Evolutionary conservation across 2,113 vertebrate species (phyloP), one percentile per base, ranked within the genome.

Genomic region (Gallinago media): DNA sequence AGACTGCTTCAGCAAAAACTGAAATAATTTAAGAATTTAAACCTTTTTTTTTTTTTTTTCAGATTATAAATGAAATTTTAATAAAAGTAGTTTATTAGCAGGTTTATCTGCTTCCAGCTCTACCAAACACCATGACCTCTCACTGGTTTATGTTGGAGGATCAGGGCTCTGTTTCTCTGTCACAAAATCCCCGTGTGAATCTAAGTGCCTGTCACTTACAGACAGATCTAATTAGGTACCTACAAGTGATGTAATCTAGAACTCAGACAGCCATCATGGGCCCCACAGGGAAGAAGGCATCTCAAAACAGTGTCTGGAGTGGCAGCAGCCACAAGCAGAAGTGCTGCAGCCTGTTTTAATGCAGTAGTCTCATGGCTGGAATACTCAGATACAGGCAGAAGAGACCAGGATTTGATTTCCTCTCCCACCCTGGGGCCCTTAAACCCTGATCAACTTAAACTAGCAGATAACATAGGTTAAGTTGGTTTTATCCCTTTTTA

Each of bases 191-290:
- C 8, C 0, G 0, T 7, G 42, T 19, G 38, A 65, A 15, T 27
- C 14, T 38, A 6, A 68, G 15, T 16, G 29, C 10, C 52, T 36
- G 34, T 59, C 49, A 11, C 26, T 25, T 18, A 32, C 34, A 77
- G 23, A 7, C 15, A 56, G 21, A 29, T 47, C 68, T 36, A 46
- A 73, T 58, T 25, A 49, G 23, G 11, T 23, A 26, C 25, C 65
- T 81, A 82, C 4, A 52, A 40, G 13, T 38, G 17, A 4, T 90
- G 26, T 38, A 67, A 15, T 63, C 29, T 22, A 38, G 65, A 90
- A 44, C 21, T 29, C 29, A 19, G 46, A 25, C 19, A 86, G 59
- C 11, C 42, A 54, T 20, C 0, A 0, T 50, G 29, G 36, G 3
- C 25, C 34, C 36, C 7, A 2, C 1, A 15, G 25, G 65, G 46